A percentile compares a stretch with the other conserved stretches of the same genome.
Conservation (phyloP, 2,113 vertebrate species). For the Sula dactylatra region DNA sequence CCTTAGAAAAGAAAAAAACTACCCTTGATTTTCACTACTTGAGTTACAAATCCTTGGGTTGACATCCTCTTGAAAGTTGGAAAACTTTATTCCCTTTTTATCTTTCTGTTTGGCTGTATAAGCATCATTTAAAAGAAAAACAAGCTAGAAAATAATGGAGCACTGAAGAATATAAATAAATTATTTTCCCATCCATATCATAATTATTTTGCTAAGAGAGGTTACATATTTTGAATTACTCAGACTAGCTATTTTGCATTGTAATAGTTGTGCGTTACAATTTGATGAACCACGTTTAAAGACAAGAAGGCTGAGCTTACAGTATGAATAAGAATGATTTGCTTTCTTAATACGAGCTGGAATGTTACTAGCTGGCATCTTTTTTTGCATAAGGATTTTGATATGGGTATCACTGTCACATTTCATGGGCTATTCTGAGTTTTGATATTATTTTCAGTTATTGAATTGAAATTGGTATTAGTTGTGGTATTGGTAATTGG, state of each 20-base stretch:
- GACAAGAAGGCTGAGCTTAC: conserved; percentile 23
- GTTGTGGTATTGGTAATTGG: too few relatives aligned
- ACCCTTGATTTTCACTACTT: not conserved
- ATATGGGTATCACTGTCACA: not conserved
- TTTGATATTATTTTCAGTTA: not conserved
- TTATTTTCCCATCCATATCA: not conserved
- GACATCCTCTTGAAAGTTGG: not conserved
- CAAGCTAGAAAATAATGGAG: not conserved
- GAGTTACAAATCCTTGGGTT: not conserved
- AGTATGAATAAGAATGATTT: conserved; percentile 9
- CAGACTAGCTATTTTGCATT: conserved; percentile 58
- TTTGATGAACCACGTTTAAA: conserved; percentile 59
- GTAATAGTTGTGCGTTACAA: not conserved
- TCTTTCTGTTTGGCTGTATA: not conserved
- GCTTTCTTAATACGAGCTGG: not conserved
- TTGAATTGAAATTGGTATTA: not conserved
- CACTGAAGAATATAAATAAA: conserved; percentile 28
- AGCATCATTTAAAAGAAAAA: conserved; percentile 5
- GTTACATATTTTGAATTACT: conserved; percentile 59
- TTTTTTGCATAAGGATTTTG: not conserved
- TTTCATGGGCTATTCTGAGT: not conserved
- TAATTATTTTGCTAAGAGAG: conserved; percentile 22
- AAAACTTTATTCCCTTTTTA: not conserved
- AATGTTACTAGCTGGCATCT: not conserved
- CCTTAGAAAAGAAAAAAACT: not conserved